phyloP scores from a whole-genome alignment of 2,113 vertebrate species.

The Myotis brandtii region DNA sequence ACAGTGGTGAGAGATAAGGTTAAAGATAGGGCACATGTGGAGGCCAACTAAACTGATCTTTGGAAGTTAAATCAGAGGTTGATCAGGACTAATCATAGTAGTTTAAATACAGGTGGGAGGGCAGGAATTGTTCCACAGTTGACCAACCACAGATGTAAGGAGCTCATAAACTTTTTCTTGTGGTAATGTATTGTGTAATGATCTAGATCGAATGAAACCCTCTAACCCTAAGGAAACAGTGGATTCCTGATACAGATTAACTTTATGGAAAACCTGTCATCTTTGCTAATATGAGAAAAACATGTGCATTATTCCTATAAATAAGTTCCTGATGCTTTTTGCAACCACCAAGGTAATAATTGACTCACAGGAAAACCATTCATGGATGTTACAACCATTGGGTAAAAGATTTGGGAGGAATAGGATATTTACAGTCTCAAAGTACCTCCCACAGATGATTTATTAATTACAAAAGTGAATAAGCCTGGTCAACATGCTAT shows the following conservation, averaged over 20 bases:
- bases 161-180: background rate
- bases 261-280: background rate
- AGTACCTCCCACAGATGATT: background rate
- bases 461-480: background rate
- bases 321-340: background rate
- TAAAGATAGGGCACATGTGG: background rate
- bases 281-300: background rate
- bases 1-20: background rate
- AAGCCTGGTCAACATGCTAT: background rate
- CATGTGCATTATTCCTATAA: background rate
- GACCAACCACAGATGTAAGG: background rate
- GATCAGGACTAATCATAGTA: background rate
- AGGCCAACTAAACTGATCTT: background rate
- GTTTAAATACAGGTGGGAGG: background rate
- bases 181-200: background rate
- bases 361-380: background rate
- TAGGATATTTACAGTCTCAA: background rate
- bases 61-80: background rate
- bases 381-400: background rate
- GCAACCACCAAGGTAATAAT: background rate
- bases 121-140: background rate
- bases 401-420: background rate
- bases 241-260: background rate
- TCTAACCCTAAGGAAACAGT: background rate
- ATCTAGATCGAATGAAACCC: background rate